Evolutionary conservation across 2,888 invertebrate genomes (phyloP).

Genomic region (Drosophila mulleri): DNA sequence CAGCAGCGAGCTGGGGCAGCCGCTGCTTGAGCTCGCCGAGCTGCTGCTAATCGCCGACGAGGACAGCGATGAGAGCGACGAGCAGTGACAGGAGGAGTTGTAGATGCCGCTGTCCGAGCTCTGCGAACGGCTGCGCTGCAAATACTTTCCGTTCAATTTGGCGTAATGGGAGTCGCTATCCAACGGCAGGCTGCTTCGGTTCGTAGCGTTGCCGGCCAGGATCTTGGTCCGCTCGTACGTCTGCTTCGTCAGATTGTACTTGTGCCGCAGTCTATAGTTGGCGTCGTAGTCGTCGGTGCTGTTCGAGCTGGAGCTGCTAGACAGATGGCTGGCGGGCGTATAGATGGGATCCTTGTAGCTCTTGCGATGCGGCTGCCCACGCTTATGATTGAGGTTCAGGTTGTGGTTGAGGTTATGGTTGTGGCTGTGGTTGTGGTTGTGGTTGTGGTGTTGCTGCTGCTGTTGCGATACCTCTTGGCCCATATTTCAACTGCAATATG

Average conservation of each 20-base stretch:
- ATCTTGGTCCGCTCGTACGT: slow-evolving; percentile 78
- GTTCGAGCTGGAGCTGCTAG: slow-evolving; percentile 64
- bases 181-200: slow-evolving; percentile 40
- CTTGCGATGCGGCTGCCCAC: slow-evolving; percentile 43
- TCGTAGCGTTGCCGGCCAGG: slow-evolving; percentile 33
- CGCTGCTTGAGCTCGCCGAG: slow-evolving; percentile 83
- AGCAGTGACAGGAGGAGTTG: slow-evolving; percentile 82
- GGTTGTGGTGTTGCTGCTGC: slow-evolving; percentile 75
- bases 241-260: slow-evolving; percentile 78
- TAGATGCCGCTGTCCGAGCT: slow-evolving; percentile 83
- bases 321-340: slow-evolving; percentile 69
- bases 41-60: slow-evolving; percentile 84
- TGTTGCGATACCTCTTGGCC: slow-evolving; percentile 86
- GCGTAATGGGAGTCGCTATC: slow-evolving; percentile 71
- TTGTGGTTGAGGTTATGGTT: slow-evolving; percentile 44
- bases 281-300: slow-evolving; percentile 73
- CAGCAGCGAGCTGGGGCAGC: slow-evolving; percentile 67
- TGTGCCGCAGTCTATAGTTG: slow-evolving; percentile 74
- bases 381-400: slow-evolving; percentile 47
- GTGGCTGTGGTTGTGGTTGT: slow-evolving; percentile 41
- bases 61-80: slow-evolving; percentile 74
- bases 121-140: slow-evolving; percentile 69
- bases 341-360: slow-evolving; percentile 67
- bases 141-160: slow-evolving; percentile 58
- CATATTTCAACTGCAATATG: slow-evolving; percentile 84